These are phyloP conservation scores for Danio tinwini DNA, from an alignment of 2,797 vertebrate genomes.

Conservation along the genomic window DNA sequence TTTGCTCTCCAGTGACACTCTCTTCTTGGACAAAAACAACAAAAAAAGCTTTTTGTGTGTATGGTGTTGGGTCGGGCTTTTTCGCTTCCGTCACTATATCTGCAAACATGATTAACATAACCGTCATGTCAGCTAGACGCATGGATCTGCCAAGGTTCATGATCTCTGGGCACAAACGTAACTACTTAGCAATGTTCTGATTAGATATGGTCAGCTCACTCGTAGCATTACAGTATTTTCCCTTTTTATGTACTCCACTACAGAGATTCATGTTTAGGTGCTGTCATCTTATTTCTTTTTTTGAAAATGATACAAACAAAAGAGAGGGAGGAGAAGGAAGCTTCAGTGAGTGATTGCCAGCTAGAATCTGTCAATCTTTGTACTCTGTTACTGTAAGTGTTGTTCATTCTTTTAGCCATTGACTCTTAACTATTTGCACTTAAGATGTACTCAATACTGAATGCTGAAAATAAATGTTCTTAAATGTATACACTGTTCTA, in stretches of 20 bases:
- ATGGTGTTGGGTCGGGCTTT: constrained; percentile 88
- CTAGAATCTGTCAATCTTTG: constrained; percentile 95
- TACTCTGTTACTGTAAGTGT: constrained; percentile 89
- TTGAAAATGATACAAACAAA: constrained; percentile 49
- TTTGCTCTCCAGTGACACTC: constrained; percentile 64
- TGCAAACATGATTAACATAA: constrained; percentile 73
- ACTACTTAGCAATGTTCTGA: constrained; percentile 85
- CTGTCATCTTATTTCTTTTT: constrained; percentile 87
- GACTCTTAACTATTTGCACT: constrained; percentile 99
- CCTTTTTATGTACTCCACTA: constrained; percentile 87
- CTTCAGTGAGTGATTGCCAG: constrained; percentile 84
- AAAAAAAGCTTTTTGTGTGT: constrained; percentile 88
- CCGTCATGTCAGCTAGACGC: constrained; percentile 79
- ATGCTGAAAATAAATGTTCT: constrained; percentile 99
- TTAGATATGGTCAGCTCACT: constrained; percentile 82
- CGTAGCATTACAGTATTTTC: constrained; percentile 80
- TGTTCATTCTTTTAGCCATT: constrained; percentile 90
- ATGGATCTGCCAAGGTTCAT: constrained; percentile 60
- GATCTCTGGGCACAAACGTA: constrained; percentile 87
- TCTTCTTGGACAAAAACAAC: constrained; percentile 53
- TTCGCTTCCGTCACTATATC: constrained; percentile 71
- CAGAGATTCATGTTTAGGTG: constrained; percentile 90
- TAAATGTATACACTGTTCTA: constrained; percentile 81
- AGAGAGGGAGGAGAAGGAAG: constrained; percentile 75
- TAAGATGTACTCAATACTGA: constrained; percentile 97